Conservation (phyloP, 2,797 vertebrate species). For the Ara ararauna region DNA sequence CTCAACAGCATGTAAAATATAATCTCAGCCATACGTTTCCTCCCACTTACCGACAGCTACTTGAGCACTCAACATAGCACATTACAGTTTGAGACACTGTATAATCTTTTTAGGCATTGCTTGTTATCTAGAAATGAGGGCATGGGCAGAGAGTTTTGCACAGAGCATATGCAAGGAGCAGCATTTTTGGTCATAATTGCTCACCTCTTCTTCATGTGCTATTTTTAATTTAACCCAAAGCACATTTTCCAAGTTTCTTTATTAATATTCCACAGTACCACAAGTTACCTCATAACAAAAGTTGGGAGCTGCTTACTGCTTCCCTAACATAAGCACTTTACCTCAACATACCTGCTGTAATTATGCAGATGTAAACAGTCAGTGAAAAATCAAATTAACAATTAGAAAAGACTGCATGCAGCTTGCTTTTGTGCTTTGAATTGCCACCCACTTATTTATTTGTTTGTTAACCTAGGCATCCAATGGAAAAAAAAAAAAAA, state of each 20-base stretch:
- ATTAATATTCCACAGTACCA: not conserved
- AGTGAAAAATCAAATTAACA: conserved; percentile 59
- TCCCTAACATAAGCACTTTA: not conserved
- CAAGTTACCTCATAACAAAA: not conserved
- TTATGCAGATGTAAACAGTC: conserved; percentile 16
- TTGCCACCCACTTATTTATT: conserved; percentile 47
- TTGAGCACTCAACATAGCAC: not conserved
- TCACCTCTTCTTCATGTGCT: not conserved
- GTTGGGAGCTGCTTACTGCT: not conserved
- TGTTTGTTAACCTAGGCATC: conserved; percentile 45
- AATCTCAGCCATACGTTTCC: not conserved
- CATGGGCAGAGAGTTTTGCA: not conserved
- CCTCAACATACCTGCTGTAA: not conserved
- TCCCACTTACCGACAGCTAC: not conserved
- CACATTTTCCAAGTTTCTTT: not conserved
- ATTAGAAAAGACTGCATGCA: conserved; percentile 20
- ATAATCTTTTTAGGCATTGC: not conserved
- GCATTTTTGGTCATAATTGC: not conserved
- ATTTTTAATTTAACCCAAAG: not conserved
- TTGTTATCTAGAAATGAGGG: not conserved
- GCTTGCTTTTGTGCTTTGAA: conserved; percentile 21
- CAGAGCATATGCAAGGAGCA: not conserved
- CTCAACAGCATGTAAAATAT: not conserved
- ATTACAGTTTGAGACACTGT: not conserved
- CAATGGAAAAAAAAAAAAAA: not conserved